phyloP scores from a whole-genome alignment of 2,888 invertebrate species.

The Cantharis lateralis region DNA sequence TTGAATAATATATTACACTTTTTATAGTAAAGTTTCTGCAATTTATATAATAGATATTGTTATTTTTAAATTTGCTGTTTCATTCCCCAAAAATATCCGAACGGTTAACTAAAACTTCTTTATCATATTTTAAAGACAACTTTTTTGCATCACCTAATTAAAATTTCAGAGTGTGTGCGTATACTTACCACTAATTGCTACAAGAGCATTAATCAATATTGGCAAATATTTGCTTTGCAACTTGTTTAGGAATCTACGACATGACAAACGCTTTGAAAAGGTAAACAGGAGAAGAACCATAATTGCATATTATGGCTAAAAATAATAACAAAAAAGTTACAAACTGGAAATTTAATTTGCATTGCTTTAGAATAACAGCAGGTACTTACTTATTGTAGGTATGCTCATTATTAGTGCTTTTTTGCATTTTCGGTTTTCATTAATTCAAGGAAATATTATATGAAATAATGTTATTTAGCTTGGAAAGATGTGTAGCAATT shows the following conservation, averaged over 20 bases:
- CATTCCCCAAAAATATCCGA: not conserved
- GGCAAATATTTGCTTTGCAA: not conserved
- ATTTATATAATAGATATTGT: not conserved
- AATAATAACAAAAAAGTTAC: not conserved
- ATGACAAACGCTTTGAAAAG: not conserved
- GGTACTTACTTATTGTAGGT: no score
- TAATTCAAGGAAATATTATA: not conserved
- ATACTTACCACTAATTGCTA: not conserved
- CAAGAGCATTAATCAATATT: not conserved
- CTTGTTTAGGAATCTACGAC: not conserved
- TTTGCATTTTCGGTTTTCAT: not conserved
- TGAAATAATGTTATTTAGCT: not conserved
- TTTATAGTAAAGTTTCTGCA: not conserved
- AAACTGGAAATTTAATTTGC: not conserved
- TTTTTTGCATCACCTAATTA: not conserved
- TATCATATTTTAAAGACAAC: not conserved
- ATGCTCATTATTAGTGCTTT: not conserved
- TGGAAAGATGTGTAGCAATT: not conserved
- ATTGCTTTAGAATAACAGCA: not conserved
- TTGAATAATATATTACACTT: conserved; percentile 18
- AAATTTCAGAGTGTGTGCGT: not conserved
- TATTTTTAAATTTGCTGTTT: not conserved
- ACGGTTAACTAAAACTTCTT: not conserved
- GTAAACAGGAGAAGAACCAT: not conserved
- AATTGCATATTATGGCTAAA: not conserved